These are phyloP conservation scores for Phengaris alcon DNA, from an alignment of 2,888 invertebrate species.

Conservation along the genomic window DNA sequence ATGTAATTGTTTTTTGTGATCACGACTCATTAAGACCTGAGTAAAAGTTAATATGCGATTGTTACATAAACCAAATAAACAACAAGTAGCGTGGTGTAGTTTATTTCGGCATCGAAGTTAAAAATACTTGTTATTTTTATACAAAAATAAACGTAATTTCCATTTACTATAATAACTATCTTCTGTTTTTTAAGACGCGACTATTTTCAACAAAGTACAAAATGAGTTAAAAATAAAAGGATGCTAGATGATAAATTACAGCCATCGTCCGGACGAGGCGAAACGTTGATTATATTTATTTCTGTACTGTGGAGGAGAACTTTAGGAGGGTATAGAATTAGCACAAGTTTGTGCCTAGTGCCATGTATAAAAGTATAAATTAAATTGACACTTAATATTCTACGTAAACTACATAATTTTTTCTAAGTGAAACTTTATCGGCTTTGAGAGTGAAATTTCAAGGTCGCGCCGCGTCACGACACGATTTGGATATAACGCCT, in stretches of 20 bases:
- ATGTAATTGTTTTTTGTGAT: conserved; percentile 13
- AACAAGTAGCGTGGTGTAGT: background rate
- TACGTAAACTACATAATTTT: background rate
- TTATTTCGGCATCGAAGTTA: background rate
- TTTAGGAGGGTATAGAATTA: conserved; percentile 2
- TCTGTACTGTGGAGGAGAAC: background rate
- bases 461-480: too few species aligned
- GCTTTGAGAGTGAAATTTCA: too few species aligned
- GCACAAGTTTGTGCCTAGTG: background rate
- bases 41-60: conserved; percentile 13
- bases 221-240: conserved; percentile 14
- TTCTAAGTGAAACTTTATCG: background rate
- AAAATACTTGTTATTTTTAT: too few species aligned
- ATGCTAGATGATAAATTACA: conserved; percentile 5
- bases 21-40: background rate
- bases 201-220: conserved; percentile 11
- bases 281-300: conserved; percentile 19
- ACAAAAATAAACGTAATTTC: background rate
- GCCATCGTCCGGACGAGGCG: background rate
- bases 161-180: conserved; percentile 1
- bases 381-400: background rate
- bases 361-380: too few species aligned
- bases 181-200: background rate
- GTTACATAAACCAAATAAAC: conserved; percentile 12
- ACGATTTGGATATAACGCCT: too few species aligned